A percentile compares a stretch with the other conserved stretches of the same genome.
phyloP scores from a whole-genome alignment of 92 coral and sea anemone species.

The Metridium senile region DNA sequence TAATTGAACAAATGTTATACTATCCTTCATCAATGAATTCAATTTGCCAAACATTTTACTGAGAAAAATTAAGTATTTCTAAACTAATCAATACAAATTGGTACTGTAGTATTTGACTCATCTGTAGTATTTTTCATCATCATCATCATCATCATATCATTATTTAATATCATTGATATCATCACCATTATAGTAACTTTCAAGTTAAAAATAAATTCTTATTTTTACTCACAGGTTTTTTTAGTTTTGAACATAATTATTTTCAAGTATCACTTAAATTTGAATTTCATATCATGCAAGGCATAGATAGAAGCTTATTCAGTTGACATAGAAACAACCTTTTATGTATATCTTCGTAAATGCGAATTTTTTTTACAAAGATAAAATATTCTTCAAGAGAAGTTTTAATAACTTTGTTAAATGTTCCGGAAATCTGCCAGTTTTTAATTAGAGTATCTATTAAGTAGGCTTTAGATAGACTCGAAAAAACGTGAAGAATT shows the following conservation, averaged over 20 bases:
- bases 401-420: neutral
- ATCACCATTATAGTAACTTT: too few species aligned
- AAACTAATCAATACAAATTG: too few species aligned
- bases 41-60: neutral
- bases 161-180: too few species aligned
- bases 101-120: too few species aligned
- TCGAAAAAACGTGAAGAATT: constrained; percentile 5
- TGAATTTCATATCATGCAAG: neutral
- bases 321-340: neutral
- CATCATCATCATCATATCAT: too few species aligned
- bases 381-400: neutral
- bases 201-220: too few species aligned
- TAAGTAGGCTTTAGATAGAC: neutral
- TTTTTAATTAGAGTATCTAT: constrained; percentile 4
- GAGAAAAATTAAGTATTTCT: neutral
- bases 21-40: neutral
- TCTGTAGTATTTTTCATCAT: too few species aligned
- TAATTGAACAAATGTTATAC: neutral
- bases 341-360: too few species aligned
- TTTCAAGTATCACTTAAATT: neutral
- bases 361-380: too few species aligned
- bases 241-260: neutral
- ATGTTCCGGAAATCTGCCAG: constrained; percentile 10
- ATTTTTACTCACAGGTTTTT: too few species aligned
- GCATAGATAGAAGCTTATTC: neutral